Percentiles rank a stretch among this genome's conserved stretches.
phyloP scores from a whole-genome alignment of 2,113 vertebrate genomes.

The Phoenicopterus ruber region DNA sequence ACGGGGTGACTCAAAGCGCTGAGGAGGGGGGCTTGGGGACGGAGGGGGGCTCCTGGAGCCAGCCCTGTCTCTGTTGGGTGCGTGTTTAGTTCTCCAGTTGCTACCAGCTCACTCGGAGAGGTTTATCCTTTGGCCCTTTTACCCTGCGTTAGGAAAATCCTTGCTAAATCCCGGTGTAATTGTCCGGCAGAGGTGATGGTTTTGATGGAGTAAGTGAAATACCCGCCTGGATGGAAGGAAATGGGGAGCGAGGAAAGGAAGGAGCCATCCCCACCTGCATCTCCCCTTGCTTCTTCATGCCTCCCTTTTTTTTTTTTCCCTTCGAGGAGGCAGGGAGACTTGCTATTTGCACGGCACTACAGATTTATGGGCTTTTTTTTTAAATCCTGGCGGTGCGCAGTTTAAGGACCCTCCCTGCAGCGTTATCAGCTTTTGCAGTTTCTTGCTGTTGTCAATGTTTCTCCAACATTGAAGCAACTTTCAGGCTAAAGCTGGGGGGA shows the following conservation, averaged over 20 bases:
- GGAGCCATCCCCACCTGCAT: neutral
- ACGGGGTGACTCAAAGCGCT: neutral
- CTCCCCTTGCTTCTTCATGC: rapidly evolving
- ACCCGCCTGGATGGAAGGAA: neutral
- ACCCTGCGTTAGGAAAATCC: neutral
- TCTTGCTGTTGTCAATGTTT: rapidly evolving
- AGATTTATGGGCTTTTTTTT: neutral
- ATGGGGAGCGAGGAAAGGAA: neutral
- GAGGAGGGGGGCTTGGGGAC: too few relatives aligned
- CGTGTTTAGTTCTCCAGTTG: neutral
- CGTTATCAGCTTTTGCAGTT: neutral
- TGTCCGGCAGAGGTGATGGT: neutral
- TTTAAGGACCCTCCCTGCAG: neutral
- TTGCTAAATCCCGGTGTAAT: too few relatives aligned
- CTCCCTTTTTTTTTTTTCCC: too few relatives aligned
- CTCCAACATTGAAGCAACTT: rapidly evolving
- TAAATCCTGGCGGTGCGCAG: neutral
- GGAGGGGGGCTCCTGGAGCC: neutral
- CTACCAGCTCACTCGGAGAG: rapidly evolving
- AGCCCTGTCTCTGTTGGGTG: rapidly evolving
- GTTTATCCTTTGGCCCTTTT: neutral
- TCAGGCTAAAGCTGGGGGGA: neutral
- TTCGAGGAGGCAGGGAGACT: neutral
- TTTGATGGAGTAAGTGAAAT: neutral
- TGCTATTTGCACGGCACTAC: neutral